Base-by-base conservation (phyloP, 2,888 invertebrate genomes). In the Dicroscelio sp. region DNA sequence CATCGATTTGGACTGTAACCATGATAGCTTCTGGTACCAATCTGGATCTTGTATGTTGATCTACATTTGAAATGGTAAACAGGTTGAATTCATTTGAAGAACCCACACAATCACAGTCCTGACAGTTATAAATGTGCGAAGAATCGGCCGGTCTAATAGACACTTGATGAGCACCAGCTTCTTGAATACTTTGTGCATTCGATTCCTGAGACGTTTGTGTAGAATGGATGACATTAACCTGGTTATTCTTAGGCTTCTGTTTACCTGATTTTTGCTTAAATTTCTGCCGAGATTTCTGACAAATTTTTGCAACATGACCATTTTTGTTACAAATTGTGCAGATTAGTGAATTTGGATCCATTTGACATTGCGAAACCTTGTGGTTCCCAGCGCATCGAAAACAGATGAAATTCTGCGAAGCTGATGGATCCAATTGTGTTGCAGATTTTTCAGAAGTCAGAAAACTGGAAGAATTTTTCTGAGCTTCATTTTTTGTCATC, bases 361-460 rank as follows among this genome's bases (percentile, higher is more conserved):
- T 60, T 6, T 30, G 0, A 27, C 73, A 86, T 10, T 79, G 52
- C 0, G 79, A 20, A 14, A 63, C 71, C 0, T n/a, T 25, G 17
- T 86, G 79, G 38, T 52, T 14, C 5, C 86, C 86, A 1, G 86
- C 71, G 17, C 86, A 86, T 14, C 86, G 58, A 52, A 73, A 86
- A 43, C 86, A 86, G 31, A 38, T 27, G 25, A 76, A 23, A 38
- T 25, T 76, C 30, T 63, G 63, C 23, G 60, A 58, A 4, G 35
- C 10, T 48, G 27, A 25, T n/a, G 58, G 55, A 17, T 31, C 31
- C 20, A 31, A 14, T 65, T 38, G 38, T 8, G 8, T 12, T 12
- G 3, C 5, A 5, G 33, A 14, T 33, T 60, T 60, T n/a, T 23
- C 55, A 25, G 27, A 60, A 10, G 52, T 20, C 20, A n/a, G 20